phyloP scores from a whole-genome alignment of 1,140 invertebrate species.

The Drosophila pandora region DNA sequence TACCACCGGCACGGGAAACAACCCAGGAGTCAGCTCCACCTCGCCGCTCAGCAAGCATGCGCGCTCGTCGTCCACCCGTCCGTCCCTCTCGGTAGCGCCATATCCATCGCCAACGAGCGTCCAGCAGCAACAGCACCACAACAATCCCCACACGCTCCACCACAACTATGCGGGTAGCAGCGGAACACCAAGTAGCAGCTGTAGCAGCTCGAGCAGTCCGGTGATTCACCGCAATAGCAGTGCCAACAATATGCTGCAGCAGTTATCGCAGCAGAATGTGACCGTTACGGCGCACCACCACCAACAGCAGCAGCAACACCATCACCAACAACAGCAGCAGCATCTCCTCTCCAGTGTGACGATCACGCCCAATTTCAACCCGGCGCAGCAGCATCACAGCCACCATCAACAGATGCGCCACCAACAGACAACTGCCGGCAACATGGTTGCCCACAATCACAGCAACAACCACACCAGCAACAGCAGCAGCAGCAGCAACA shows the following conservation, averaged over 20 bases:
- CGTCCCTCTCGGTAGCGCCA: constrained; percentile 85
- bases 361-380: constrained; percentile 76
- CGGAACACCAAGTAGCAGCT: constrained; percentile 46
- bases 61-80: constrained; percentile 88
- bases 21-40: constrained; percentile 48
- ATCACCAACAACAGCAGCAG: constrained; percentile 54
- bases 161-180: constrained; percentile 59
- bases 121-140: constrained; percentile 72
- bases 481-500: constrained; percentile 33
- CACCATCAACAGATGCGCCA: constrained; percentile 57
- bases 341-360: constrained; percentile 75
- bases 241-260: constrained; percentile 82
- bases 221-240: constrained; percentile 76
- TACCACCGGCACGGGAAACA: constrained; percentile 57
- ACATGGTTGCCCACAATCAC: constrained; percentile 65
- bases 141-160: constrained; percentile 55
- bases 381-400: constrained; percentile 56
- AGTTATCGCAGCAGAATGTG: constrained; percentile 77
- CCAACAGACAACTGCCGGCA: constrained; percentile 77
- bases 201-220: constrained; percentile 59
- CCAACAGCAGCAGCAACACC: constrained; percentile 32
- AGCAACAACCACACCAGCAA: constrained; percentile 14
- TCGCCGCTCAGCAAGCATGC: constrained; percentile 88
- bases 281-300: constrained; percentile 76
- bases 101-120: constrained; percentile 84